These are phyloP conservation scores for Lepidurus arcticus DNA, from an alignment of 1,140 invertebrate genomes.

Conservation along the genomic window DNA sequence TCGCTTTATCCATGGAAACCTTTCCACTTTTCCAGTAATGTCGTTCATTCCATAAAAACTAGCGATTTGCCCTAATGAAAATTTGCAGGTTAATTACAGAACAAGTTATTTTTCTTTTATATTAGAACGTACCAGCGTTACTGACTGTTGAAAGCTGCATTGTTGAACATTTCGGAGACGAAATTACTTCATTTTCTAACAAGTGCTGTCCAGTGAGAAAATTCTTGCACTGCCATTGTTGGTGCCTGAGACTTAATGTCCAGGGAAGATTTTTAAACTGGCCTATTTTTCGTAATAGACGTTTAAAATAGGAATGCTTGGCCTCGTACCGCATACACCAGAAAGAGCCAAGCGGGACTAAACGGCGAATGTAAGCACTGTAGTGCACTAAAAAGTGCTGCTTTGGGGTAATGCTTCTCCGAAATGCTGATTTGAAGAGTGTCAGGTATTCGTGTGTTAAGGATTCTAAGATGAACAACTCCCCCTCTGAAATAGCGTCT, in stretches of 20 bases:
- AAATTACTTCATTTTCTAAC: background rate
- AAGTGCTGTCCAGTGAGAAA: background rate
- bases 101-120: background rate
- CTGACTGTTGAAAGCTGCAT: background rate
- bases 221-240: slow-evolving; percentile 24
- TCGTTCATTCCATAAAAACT: no score
- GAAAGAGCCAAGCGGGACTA: no score
- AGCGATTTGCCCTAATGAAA: no score
- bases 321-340: slow-evolving; percentile 33
- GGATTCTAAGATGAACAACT: slow-evolving; percentile 13
- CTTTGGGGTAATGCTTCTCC: slow-evolving; percentile 24
- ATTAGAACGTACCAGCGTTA: background rate
- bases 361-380: slow-evolving; percentile 12
- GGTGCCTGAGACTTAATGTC: slow-evolving; percentile 23
- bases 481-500: slow-evolving; percentile 9
- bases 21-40: no score
- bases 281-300: slow-evolving; percentile 21
- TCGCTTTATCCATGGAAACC: background rate
- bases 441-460: slow-evolving; percentile 23
- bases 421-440: slow-evolving; percentile 26
- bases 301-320: slow-evolving; percentile 33
- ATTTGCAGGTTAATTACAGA: no score
- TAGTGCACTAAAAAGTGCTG: slow-evolving; percentile 32
- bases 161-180: background rate
- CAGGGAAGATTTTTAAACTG: slow-evolving; percentile 27